Percentiles rank a stretch among this genome's conserved stretches.
These are phyloP conservation scores for Minunthozetes semirufus DNA, from an alignment of 2,888 invertebrate species.

Conservation along the genomic window DNA sequence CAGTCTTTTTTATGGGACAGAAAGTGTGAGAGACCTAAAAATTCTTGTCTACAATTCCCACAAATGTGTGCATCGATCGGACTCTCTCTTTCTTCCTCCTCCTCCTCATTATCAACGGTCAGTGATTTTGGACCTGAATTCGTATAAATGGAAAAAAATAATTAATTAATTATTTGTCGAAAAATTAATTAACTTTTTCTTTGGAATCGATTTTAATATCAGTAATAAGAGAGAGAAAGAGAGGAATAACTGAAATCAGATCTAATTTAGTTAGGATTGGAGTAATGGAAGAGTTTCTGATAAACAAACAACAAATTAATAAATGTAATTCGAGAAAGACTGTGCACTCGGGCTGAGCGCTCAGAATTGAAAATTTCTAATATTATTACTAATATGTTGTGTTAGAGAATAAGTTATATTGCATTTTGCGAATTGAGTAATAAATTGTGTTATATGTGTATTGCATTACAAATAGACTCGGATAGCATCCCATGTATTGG, in stretches of 20 bases:
- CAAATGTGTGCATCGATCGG: constrained; percentile 47
- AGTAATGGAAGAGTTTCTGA: neutral
- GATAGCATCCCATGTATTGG: constrained; percentile 11
- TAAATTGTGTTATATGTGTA: constrained; percentile 32
- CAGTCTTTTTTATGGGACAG: constrained; percentile 46
- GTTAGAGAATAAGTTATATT: constrained; percentile 14
- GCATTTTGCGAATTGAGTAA: constrained; percentile 31
- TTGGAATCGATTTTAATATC: neutral
- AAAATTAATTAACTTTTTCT: constrained; percentile 2
- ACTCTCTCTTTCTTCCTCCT: constrained; percentile 36
- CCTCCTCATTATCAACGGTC: constrained; percentile 40
- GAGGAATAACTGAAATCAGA: neutral
- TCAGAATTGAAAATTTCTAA: neutral
- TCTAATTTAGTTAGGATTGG: neutral
- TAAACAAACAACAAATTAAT: constrained; percentile 3
- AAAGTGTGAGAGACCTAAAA: constrained; percentile 46
- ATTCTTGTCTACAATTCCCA: constrained; percentile 48
- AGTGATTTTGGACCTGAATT: constrained; percentile 39
- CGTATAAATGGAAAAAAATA: neutral
- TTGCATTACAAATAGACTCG: constrained; percentile 23
- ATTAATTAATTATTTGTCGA: neutral
- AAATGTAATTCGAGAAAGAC: constrained; percentile 12
- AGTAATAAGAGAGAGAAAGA: neutral
- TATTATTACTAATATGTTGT: constrained; percentile 27
- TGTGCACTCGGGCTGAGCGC: constrained; percentile 15